Evolutionary conservation across 2,888 invertebrate species (phyloP).

Genomic region (Boloria selene): DNA sequence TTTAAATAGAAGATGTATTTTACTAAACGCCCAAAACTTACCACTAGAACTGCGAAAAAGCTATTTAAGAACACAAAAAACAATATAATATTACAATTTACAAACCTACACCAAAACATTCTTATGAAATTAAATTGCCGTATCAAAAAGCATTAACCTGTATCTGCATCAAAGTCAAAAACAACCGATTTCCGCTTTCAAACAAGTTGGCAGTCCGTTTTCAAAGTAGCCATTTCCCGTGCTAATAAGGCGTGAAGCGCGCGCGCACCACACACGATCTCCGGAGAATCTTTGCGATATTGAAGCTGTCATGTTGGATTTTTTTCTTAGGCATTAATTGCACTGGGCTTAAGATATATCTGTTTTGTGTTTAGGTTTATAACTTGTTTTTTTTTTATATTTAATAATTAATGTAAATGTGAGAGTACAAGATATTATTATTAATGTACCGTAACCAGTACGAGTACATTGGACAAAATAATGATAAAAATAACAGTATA

Average conservation of each 20-base stretch:
- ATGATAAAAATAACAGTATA: no score
- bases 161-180: conserved; percentile 24
- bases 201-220: conserved; percentile 33
- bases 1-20: no score
- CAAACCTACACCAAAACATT: not conserved
- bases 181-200: conserved; percentile 23
- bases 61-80: conserved; percentile 2
- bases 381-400: not conserved
- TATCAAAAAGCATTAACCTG: conserved; percentile 8
- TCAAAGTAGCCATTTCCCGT: conserved; percentile 60
- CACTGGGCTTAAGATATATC: not conserved
- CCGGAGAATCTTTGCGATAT: conserved; percentile 57
- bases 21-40: not conserved
- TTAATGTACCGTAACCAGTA: no score
- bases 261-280: conserved; percentile 61
- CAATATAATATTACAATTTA: no score
- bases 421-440: no score
- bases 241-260: conserved; percentile 74
- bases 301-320: conserved; percentile 49
- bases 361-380: not conserved
- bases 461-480: no score
- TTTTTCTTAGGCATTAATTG: conserved; percentile 41
- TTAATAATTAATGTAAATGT: no score
- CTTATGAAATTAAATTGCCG: conserved; percentile 11
- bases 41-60: not conserved